These are phyloP conservation scores for Neolamprologus caudopunctatus DNA, from an alignment of 2,113 vertebrate genomes.

Conservation along the genomic window DNA sequence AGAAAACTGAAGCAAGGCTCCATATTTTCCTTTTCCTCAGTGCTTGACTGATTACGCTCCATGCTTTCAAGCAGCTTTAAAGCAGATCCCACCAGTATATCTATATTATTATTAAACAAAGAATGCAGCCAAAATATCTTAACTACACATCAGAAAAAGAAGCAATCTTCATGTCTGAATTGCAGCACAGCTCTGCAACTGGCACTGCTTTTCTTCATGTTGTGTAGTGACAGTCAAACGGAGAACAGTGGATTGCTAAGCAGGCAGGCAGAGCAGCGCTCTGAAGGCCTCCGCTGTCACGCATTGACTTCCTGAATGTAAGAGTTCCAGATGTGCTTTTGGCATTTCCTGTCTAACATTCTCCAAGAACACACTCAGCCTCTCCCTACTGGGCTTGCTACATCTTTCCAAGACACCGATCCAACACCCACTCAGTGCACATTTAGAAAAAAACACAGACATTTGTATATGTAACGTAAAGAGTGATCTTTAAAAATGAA, in stretches of 20 bases:
- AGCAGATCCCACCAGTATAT: background rate
- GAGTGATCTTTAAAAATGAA: background rate
- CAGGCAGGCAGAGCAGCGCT: conserved; percentile 15
- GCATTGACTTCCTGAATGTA: conserved; percentile 67
- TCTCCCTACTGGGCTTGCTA: conserved; percentile 44
- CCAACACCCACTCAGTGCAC: background rate
- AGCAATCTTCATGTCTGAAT: background rate
- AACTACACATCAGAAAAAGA: background rate
- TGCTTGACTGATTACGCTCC: background rate
- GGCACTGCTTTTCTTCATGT: background rate
- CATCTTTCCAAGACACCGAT: conserved; percentile 40
- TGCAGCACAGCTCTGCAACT: background rate
- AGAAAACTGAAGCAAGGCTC: background rate
- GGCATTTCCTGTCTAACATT: conserved; percentile 70
- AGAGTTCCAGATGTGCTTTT: conserved; percentile 73
- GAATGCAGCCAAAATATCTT: background rate
- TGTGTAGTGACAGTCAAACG: conserved; percentile 6
- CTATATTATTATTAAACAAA: background rate
- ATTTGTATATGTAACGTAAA: background rate
- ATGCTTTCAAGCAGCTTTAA: background rate
- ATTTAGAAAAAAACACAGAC: background rate
- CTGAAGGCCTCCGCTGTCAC: conserved; percentile 59
- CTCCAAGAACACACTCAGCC: conserved; percentile 65
- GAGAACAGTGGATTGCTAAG: conserved; percentile 10
- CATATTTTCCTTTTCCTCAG: background rate